Conservation (phyloP, 2,797 vertebrate species). For the Hydrolagus colliei region DNA sequence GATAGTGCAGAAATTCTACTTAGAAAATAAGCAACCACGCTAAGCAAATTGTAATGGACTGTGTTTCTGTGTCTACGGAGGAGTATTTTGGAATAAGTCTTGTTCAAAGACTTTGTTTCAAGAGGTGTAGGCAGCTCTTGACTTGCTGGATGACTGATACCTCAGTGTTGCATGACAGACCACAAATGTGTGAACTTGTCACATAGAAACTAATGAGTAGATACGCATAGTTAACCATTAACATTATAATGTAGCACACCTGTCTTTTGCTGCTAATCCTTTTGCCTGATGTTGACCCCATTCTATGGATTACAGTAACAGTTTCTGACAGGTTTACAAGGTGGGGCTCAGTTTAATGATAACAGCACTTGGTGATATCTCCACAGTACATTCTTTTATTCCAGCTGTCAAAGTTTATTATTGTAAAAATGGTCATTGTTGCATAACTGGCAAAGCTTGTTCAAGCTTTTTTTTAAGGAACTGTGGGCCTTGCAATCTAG, state of each 20-base stretch:
- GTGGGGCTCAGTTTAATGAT: conserved; percentile 57
- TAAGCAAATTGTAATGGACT: conserved; percentile 37
- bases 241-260: conserved; percentile 52
- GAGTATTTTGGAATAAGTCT: conserved; percentile 42
- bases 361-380: conserved; percentile 53
- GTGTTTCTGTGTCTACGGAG: conserved; percentile 35
- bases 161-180: conserved; percentile 47
- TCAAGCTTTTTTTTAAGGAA: conserved; percentile 50
- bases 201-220: conserved; percentile 55
- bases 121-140: conserved; percentile 38
- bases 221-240: conserved; percentile 53
- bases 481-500: conserved; percentile 43
- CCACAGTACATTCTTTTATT: conserved; percentile 59
- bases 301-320: conserved; percentile 73
- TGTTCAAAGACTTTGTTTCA: conserved; percentile 37
- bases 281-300: conserved; percentile 55
- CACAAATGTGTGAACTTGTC: conserved; percentile 45
- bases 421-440: conserved; percentile 54
- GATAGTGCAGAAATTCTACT: neutral
- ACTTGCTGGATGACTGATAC: conserved; percentile 48
- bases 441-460: conserved; percentile 54
- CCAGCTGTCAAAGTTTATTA: conserved; percentile 64
- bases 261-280: conserved; percentile 51
- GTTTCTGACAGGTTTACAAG: conserved; percentile 69
- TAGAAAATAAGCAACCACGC: conserved; percentile 9